Evolutionary conservation across 2,113 vertebrate species (phyloP), one percentile per base, ranked within the genome.

Genomic region (Melanerpes aurifrons): DNA sequence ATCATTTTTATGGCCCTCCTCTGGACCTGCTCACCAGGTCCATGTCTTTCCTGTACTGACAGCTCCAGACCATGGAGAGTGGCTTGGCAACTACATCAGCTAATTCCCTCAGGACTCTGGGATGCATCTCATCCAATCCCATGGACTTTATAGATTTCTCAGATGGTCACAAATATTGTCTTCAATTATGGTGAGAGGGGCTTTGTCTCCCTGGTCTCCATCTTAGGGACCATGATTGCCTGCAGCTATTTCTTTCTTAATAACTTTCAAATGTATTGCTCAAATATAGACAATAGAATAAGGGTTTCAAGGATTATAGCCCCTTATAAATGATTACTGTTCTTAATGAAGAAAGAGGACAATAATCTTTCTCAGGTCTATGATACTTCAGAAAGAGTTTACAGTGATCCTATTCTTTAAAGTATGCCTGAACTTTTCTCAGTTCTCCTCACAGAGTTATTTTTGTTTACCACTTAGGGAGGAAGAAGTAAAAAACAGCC

Each of bases 401-500:
- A 73, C 56, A 35, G n/a, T 14, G 11, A 5, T 72, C 15, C 17
- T 68, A 4, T n/a, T 78, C 67, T 63, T 86, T 56, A 74, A 29
- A 50, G 17, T 45, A 26, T 58, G 32, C 25, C 62, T 69, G n/a
- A 35, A 58, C 4, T 54, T 85, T 58, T 68, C 67, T 92, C 56
- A 72, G 10, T 66, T 88, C 43, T 72, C 68, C 45, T 89, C 70
- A 53, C 9, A 78, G 40, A 32, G 12, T 70, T 89, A 68, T 63
- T 92, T 89, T 71, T 94, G 31, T 77, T 93, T 91, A 78, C 24
- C 10, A 28, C 31, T 93, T 53, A 70, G 48, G 26, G 1, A 82
- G 37, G 17, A 91, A 89, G 57, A 92, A 89, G 82, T 84, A 63
- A 83, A 92, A 64, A 93, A 91, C 89, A 87, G 59, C 2, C 25